phyloP scores from a whole-genome alignment of 2,797 vertebrate species.

The Tamandua tetradactyla region DNA sequence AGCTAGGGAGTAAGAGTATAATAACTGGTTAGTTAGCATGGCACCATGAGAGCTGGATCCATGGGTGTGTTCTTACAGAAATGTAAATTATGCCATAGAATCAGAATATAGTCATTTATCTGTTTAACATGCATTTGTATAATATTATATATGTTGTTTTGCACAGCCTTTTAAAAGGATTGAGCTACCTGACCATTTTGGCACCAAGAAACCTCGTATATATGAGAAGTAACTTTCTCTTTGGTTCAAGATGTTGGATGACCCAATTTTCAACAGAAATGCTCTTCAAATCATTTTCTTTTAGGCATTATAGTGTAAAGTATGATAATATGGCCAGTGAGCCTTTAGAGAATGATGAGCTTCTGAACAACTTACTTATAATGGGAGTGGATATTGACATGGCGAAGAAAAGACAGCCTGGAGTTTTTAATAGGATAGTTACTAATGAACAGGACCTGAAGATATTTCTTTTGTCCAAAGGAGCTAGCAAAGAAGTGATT shows the following conservation, averaged over 20 bases:
- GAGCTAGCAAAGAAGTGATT: constrained; percentile 82
- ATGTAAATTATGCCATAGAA: neutral
- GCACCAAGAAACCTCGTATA: constrained; percentile 39
- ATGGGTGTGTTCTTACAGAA: neutral
- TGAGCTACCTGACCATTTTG: constrained; percentile 26
- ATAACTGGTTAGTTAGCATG: neutral
- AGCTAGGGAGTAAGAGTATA: neutral
- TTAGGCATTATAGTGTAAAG: constrained; percentile 69
- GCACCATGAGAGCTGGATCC: neutral
- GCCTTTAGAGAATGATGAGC: constrained; percentile 81
- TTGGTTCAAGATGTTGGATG: constrained; percentile 50
- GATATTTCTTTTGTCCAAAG: constrained; percentile 87
- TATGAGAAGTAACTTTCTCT: neutral
- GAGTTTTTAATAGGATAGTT: constrained; percentile 83
- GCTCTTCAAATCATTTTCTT: constrained; percentile 29
- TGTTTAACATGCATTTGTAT: constrained; percentile 19
- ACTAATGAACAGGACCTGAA: constrained; percentile 87
- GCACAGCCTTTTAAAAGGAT: constrained; percentile 2
- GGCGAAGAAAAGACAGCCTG: constrained; percentile 85
- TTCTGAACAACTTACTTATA: constrained; percentile 85
- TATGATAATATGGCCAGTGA: neutral
- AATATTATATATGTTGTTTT: constrained; percentile 61
- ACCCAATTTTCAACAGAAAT: constrained; percentile 42
- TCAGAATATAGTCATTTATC: neutral
- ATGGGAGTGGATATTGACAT: constrained; percentile 87